Percentiles rank a stretch among this genome's conserved stretches.
phyloP scores from a whole-genome alignment of 1,140 invertebrate genomes.

The Cydia amplana region DNA sequence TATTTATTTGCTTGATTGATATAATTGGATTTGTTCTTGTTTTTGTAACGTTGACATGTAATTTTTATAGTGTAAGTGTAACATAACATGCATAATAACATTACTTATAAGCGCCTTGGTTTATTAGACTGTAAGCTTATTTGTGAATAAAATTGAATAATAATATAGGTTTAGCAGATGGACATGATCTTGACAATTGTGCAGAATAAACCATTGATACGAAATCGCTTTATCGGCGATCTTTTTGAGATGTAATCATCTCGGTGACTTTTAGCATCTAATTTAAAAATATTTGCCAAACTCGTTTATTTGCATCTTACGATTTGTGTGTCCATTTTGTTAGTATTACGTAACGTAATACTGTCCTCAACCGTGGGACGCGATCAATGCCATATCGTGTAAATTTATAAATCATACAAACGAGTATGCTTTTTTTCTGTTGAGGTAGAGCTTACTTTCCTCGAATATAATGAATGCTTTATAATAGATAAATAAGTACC shows the following conservation, averaged over 20 bases:
- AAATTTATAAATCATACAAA: slow-evolving; percentile 14
- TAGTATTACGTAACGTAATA: slow-evolving; percentile 22
- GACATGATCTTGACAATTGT: too few species aligned
- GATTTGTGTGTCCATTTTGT: slow-evolving; percentile 26
- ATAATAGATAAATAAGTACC: too few species aligned
- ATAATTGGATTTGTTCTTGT: too few species aligned
- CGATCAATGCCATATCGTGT: slow-evolving; percentile 13
- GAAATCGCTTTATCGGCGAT: neutral
- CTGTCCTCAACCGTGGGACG: slow-evolving; percentile 24
- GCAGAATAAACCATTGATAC: neutral
- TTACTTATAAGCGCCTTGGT: too few species aligned
- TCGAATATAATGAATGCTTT: neutral
- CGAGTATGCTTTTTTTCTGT: slow-evolving; percentile 17
- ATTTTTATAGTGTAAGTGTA: too few species aligned
- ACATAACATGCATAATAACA: too few species aligned
- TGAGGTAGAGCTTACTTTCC: slow-evolving; percentile 7
- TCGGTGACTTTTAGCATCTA: slow-evolving; percentile 9
- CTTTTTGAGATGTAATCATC: neutral
- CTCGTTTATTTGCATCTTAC: slow-evolving; percentile 27
- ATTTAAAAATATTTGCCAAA: slow-evolving; percentile 22
- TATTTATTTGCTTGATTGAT: too few species aligned
- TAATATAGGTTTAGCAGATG: too few species aligned
- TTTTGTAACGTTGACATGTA: too few species aligned
- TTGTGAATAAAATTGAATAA: too few species aligned
- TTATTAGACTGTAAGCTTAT: too few species aligned